These are phyloP conservation scores for Thalassaphorura encarpata DNA, from an alignment of 1,140 invertebrate genomes.

Conservation along the genomic window DNA sequence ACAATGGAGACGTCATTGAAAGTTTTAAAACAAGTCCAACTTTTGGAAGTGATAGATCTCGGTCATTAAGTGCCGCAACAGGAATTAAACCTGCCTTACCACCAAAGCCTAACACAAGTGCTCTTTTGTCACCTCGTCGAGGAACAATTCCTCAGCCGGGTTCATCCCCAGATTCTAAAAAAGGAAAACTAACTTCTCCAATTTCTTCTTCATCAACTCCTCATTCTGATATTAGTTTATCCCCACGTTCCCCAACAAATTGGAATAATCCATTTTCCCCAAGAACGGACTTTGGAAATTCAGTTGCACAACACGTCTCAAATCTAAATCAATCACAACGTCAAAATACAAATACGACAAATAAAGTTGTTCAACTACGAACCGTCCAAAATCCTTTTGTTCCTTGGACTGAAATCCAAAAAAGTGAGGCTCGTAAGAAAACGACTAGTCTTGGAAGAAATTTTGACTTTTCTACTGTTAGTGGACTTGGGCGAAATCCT, in stretches of 20 bases:
- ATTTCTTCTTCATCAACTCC: not conserved
- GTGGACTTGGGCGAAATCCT: not conserved
- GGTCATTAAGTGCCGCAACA: not conserved
- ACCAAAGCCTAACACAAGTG: slow-evolving; percentile 11
- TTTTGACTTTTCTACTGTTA: not conserved
- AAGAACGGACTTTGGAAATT: not conserved
- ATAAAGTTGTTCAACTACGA: not conserved
- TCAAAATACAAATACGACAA: not conserved
- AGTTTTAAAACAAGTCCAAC: not conserved
- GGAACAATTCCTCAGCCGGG: too few species aligned
- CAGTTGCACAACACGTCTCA: not conserved
- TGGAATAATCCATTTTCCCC: not conserved
- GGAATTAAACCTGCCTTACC: slow-evolving; percentile 16
- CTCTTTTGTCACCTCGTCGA: not conserved
- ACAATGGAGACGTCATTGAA: not conserved
- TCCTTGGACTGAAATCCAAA: not conserved
- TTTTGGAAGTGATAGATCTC: not conserved
- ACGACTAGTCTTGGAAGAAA: slow-evolving; percentile 23
- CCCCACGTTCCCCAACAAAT: not conserved
- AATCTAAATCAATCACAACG: not conserved
- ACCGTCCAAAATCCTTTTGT: not conserved
- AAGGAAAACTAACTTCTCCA: not conserved
- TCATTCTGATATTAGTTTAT: not conserved
- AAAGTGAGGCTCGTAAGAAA: slow-evolving; percentile 16
- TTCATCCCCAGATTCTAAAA: not conserved